Conservation (phyloP, 2,113 vertebrate genomes). For the Crotalus viridis region DNA sequence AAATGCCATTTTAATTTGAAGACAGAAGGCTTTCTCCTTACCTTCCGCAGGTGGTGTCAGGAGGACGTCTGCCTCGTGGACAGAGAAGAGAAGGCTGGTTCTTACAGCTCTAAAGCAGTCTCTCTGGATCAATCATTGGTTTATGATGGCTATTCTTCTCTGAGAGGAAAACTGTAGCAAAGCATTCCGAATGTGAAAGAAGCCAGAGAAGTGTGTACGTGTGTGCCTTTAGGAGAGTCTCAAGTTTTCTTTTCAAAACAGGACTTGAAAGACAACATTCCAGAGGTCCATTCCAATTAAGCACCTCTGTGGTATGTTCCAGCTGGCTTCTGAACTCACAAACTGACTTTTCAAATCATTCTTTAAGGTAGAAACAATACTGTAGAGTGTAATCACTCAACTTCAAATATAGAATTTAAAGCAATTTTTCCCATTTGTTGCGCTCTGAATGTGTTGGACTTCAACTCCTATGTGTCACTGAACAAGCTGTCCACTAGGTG, state of each 20-base stretch:
- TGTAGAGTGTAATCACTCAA: not conserved
- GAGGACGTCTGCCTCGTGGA: conserved; percentile 76
- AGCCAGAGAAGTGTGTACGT: not conserved
- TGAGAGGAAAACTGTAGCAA: not conserved
- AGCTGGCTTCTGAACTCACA: not conserved
- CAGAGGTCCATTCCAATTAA: not conserved
- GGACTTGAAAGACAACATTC: not conserved
- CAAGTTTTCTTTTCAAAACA: not conserved
- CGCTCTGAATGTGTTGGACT: not conserved
- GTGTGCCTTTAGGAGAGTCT: not conserved
- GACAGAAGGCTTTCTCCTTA: rapidly evolving
- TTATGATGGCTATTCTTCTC: conserved; percentile 48
- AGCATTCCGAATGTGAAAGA: not conserved
- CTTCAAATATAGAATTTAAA: not conserved
- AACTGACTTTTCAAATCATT: not conserved
- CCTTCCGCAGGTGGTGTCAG: conserved; percentile 77
- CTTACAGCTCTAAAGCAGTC: conserved; percentile 53
- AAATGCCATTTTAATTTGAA: not conserved
- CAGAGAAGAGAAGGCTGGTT: conserved; percentile 52
- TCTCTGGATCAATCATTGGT: conserved; percentile 68
- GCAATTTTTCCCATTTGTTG: not conserved
- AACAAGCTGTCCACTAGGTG: not conserved
- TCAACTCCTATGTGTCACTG: not conserved
- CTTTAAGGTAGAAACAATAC: not conserved
- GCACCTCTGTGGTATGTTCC: not conserved